Base-by-base conservation (phyloP, 2,888 invertebrate species). In the Halocaridina rubra region DNA sequence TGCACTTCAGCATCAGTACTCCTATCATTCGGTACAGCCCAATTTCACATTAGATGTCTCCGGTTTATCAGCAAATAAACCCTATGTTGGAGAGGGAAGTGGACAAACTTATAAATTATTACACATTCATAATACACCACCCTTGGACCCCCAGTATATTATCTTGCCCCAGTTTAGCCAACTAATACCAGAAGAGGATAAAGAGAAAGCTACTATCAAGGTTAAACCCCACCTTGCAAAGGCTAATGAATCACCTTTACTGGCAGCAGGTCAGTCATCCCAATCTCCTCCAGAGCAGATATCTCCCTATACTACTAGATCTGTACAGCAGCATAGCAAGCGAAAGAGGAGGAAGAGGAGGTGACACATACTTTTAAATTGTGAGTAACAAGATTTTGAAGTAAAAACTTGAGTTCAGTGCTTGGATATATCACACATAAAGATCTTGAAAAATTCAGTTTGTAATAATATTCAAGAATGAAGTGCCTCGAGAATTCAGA, bases 131-230 rank as follows among this genome's bases (percentile, higher is more conserved):
- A 74, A 33, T 2, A 81, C 72, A 46, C 76, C 81, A 69, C 71
- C 76, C 75, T 69, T 69, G 57, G 71, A 75, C 67, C 67, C 46
- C 75, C 81, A 75, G 76, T 67, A 81, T 32, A 46, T 76, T 19
- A 67, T 75, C 39, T 27, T 81, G 67, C 46, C 81, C 39, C 67
- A 67, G 13, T 30, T 76, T n/a, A 76, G 67, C 30, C 81, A 76
- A 81, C 67, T 30, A 19, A 81, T 57, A 24, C 29, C 74, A 81
- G 74, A 57, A 30, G 79, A 74, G 59, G 46, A 22, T 29, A 81
- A 39, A 39, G 74, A 59, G 39, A 74, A 59, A 61, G n/a, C 59
- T 13, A 64, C 74, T 29, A 74, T 33, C 39, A 74, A 39, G 22
- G 74, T 46, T 4, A 81, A 81, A 64, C 19, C n/a, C n/a, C n/a